A percentile compares a stretch with the other conserved stretches of the same genome.
Evolutionary conservation across 2,797 vertebrate species (phyloP).

Genomic region (Merluccius polli): DNA sequence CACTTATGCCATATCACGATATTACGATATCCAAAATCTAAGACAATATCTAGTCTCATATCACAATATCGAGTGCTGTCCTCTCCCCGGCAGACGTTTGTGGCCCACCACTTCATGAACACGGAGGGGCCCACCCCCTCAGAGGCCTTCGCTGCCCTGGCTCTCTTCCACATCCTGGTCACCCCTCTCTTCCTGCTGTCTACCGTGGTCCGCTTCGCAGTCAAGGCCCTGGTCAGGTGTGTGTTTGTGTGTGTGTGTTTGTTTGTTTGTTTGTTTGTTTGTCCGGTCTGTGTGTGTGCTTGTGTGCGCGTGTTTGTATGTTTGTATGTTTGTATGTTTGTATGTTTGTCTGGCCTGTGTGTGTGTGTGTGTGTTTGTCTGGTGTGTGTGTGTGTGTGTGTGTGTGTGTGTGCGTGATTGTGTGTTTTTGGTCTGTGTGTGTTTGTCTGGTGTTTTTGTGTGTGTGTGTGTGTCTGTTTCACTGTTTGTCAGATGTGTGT

Average conservation of each 20-base stretch:
- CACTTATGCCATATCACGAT: too few relatives aligned
- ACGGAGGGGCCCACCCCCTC: constrained; percentile 68
- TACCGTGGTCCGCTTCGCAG: constrained; percentile 92
- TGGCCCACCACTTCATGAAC: constrained; percentile 74
- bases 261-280: constrained; percentile 9
- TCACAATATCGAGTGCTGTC: too few relatives aligned
- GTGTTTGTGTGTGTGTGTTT: constrained; percentile 16
- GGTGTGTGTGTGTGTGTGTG: background rate
- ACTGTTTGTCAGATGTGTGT: background rate
- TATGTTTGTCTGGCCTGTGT: background rate
- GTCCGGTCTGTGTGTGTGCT: background rate
- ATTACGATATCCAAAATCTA: too few relatives aligned
- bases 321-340: background rate
- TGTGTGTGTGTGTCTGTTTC: background rate
- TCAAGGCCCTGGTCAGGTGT: constrained; percentile 94
- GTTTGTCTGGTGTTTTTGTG: background rate
- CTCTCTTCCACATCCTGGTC: constrained; percentile 94
- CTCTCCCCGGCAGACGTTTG: constrained; percentile 96
- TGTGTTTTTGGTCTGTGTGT: background rate
- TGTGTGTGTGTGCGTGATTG: background rate
- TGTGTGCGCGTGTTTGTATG: constrained; percentile 2
- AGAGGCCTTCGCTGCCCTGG: constrained; percentile 89
- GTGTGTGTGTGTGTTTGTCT: constrained; percentile 3
- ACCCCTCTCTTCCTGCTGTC: constrained; percentile 95
- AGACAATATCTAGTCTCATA: too few relatives aligned